A percentile compares a stretch with the other conserved stretches of the same genome.
Conservation (phyloP, 2,797 vertebrate species). For the Poeciliopsis paucimaculata region DNA sequence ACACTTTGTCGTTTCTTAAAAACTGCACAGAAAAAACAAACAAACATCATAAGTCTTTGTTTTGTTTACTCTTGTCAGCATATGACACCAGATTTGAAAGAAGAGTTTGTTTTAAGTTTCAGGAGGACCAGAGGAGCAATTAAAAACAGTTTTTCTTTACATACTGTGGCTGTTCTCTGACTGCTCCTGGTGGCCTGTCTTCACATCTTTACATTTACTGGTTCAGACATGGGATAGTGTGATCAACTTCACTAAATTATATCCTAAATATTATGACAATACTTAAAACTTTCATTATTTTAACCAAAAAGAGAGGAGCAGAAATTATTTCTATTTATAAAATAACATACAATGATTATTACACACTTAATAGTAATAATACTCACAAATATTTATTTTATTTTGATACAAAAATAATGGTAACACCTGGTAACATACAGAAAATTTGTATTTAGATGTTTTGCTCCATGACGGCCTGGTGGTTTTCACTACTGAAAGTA, state of each 20-base stretch:
- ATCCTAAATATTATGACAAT: neutral
- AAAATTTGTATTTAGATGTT: neutral
- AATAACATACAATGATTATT: neutral
- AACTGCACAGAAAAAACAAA: constrained; percentile 24
- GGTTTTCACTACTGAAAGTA: neutral
- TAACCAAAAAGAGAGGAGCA: neutral
- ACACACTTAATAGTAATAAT: neutral
- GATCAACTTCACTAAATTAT: neutral
- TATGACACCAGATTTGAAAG: constrained; percentile 54
- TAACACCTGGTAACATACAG: neutral
- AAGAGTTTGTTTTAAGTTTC: constrained; percentile 57
- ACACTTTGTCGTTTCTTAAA: constrained; percentile 42
- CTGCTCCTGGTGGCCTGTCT: constrained; percentile 32
- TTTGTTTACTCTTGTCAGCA: constrained; percentile 52
- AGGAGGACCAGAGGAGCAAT: constrained; percentile 48
- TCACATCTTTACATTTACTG: constrained; percentile 8
- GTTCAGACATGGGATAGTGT: neutral
- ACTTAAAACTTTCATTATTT: neutral
- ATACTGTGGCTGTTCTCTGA: constrained; percentile 48
- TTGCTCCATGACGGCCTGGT: neutral
- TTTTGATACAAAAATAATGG: neutral
- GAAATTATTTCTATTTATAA: neutral
- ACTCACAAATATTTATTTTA: neutral
- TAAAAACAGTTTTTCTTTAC: constrained; percentile 45
- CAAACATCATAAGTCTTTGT: constrained; percentile 11